phyloP scores from a whole-genome alignment of 2,797 vertebrate genomes.

The Enteromius anoplus region DNA sequence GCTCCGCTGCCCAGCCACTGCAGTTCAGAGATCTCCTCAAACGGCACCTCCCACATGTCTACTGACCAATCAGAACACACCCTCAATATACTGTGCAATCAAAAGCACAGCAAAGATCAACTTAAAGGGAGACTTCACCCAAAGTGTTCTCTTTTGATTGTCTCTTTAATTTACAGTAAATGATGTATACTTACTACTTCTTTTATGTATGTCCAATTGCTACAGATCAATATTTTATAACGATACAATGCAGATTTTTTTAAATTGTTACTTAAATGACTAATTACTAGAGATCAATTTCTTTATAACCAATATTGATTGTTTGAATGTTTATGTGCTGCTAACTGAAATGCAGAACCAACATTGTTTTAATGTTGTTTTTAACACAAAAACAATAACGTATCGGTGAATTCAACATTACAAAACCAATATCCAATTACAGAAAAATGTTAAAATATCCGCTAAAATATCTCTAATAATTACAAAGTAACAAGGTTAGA shows the following conservation, averaged over 20 bases:
- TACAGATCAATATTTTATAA: not conserved
- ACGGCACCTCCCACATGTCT: slow-evolving; percentile 99
- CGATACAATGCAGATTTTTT: too few species aligned
- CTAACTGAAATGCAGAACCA: not conserved
- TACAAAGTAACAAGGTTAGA: not conserved
- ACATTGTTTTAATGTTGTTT: not conserved
- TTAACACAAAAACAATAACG: not conserved
- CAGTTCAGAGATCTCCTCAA: slow-evolving; percentile 97
- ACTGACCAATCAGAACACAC: slow-evolving; percentile 25
- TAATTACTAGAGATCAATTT: not conserved
- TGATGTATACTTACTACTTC: too few species aligned
- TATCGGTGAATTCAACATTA: not conserved
- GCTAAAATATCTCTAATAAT: not conserved
- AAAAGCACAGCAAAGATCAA: slow-evolving; percentile 11
- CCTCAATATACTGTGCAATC: not conserved
- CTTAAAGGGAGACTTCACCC: not conserved
- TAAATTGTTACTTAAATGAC: not conserved
- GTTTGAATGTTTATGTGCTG: not conserved
- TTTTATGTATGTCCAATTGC: not conserved
- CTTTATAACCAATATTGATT: not conserved
- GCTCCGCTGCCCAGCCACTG: slow-evolving; percentile 98
- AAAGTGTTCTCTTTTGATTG: not conserved
- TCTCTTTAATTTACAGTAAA: not conserved
- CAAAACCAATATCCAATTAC: not conserved
- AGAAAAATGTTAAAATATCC: not conserved